Conservation (phyloP, 2,113 vertebrate genomes). For the Mugil cephalus region DNA sequence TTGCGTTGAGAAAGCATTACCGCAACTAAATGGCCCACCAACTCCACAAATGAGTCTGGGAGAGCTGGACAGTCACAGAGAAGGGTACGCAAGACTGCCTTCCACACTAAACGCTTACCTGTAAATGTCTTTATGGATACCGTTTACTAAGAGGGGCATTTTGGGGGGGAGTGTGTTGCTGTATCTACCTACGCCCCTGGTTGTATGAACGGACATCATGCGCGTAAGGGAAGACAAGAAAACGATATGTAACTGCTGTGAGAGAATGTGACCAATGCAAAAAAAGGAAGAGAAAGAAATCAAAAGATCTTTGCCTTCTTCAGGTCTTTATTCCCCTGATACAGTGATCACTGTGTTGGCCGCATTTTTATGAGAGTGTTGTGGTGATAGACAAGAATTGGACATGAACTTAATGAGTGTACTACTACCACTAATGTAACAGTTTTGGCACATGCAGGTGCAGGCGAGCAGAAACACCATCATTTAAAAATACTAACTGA, state of each 20-base stretch:
- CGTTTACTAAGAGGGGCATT: slow-evolving; percentile 94
- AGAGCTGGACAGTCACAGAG: slow-evolving; percentile 45
- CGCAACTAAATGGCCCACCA: slow-evolving; percentile 39
- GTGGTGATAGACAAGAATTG: background rate
- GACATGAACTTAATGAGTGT: slow-evolving; percentile 2
- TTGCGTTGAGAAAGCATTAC: slow-evolving; percentile 17
- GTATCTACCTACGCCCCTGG: slow-evolving; percentile 89
- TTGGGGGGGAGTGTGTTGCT: slow-evolving; percentile 93
- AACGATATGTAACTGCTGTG: slow-evolving; percentile 54
- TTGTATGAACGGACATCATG: slow-evolving; percentile 72
- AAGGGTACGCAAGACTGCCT: slow-evolving; percentile 2
- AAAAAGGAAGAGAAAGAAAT: slow-evolving; percentile 42
- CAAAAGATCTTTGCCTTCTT: slow-evolving; percentile 43
- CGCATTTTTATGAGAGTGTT: background rate
- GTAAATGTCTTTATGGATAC: slow-evolving; percentile 92
- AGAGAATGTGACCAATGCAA: slow-evolving; percentile 48
- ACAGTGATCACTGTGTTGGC: slow-evolving; percentile 20
- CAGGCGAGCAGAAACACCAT: slow-evolving; percentile 26
- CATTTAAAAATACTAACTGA: background rate
- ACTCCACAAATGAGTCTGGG: slow-evolving; percentile 48
- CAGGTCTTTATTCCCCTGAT: slow-evolving; percentile 43
- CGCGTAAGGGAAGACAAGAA: slow-evolving; percentile 60
- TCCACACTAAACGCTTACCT: slow-evolving; percentile 85
- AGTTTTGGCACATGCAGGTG: slow-evolving; percentile 37
- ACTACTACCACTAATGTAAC: slow-evolving; percentile 2